phyloP scores from a whole-genome alignment of 2,888 invertebrate genomes.

The Listrodromus nycthemerus region DNA sequence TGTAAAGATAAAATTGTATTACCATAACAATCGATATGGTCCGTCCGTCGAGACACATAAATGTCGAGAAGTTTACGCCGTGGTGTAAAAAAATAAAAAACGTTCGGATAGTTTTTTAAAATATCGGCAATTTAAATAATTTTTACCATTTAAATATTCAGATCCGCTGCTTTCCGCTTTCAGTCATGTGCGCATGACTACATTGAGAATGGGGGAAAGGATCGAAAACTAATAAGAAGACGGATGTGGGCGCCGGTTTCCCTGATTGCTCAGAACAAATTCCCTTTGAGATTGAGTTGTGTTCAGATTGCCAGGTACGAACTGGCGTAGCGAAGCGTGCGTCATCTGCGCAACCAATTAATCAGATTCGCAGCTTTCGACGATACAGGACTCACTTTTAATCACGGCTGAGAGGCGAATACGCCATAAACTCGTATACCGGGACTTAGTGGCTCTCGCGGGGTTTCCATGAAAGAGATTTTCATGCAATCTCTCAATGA shows the following conservation, averaged over 20 bases:
- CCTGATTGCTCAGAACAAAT: neutral
- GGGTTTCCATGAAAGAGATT: neutral
- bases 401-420: neutral
- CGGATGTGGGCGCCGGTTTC: neutral
- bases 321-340: neutral
- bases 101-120: no score
- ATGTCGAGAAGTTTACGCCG: no score
- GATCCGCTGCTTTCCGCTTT: neutral
- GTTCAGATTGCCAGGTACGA: neutral
- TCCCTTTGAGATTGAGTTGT: neutral
- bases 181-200: neutral
- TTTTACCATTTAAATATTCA: neutral
- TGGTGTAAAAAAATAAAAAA: no score
- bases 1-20: neutral
- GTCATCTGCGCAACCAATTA: neutral
- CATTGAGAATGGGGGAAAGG: neutral
- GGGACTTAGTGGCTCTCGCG: neutral
- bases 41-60: no score
- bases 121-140: neutral
- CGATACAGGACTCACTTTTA: neutral
- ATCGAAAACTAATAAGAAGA: neutral
- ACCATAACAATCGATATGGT: no score
- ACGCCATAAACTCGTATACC: neutral
- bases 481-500: neutral
- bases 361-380: neutral